Evolutionary conservation across 1,140 invertebrate species (phyloP), one percentile per base, ranked within the genome.

Genomic region (Idris sp.): DNA sequence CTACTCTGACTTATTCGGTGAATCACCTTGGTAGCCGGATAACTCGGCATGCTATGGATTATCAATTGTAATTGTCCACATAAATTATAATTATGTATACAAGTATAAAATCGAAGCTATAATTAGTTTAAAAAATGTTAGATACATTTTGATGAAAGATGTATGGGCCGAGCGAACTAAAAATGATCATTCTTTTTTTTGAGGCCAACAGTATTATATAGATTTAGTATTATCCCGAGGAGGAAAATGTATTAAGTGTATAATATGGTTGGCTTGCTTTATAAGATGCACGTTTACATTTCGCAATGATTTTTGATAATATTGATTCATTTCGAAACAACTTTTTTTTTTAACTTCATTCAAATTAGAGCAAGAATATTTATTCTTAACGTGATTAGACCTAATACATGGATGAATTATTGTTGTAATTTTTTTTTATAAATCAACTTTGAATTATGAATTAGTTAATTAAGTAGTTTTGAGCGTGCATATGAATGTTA

Each of bases 1-100:
- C 38, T 59, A 33, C 33, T 10, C 62, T 71, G 72, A 79, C 78
- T 82, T 81, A 81, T 79, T 76, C 61, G 41, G 15, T 58, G 54
- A 69, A 68, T 79, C 74, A 74, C 62, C 69, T 69, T 64, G 61
- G 43, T 40, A 48, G 18, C 36, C 53, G n/a, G 58, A 75, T 71
- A 65, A 69, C 62, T 65, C 62, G 71, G 65, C 33, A 40, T 58
- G 72, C 53, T 59, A n/a, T n/a, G 51, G 31, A 74, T 74, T 68
- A 68, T 74, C 58, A 18, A 56, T 15, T 36, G 11, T 53, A 69
- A 69, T 65, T 59, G 51, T 58, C 25, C 7, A 58, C 38, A 41
- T 75, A 53, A 75, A 69, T 59, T 65, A 64, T 64, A 58, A 62
- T 64, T 62, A 67, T 58, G 31, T 36, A 22, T 61, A 58, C 19